Evolutionary conservation across 2,113 vertebrate species (phyloP), one percentile per base, ranked within the genome.

Genomic region (Clupea harengus): DNA sequence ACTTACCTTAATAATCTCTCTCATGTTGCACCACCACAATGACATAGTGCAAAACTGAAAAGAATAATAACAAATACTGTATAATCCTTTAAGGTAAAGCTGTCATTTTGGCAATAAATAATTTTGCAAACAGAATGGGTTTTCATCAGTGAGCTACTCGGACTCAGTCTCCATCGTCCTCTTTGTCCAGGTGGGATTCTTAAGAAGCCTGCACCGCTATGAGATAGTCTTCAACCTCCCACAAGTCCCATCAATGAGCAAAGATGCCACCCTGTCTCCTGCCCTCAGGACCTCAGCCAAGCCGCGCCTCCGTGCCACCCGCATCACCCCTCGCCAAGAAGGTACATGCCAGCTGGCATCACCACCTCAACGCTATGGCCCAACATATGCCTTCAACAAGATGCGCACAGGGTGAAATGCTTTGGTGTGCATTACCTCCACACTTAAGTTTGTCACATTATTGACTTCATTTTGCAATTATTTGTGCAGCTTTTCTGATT

Each of bases 171-270:
- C 20, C 4, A 6, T 60, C 20, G 54, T 17, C 17, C 17, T 72
- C 4, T 90, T 0, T 81, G 18, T 89, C 9, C 22, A 94, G 94
- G 93, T 87, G 3, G 94, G 94, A 49, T 94, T 94, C 88, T 86
- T 94, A 82, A 94, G 92, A 91, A 92, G 91, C 86, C 92, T 93
- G 86, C 92, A 94, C 88, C 89, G 89, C 78, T 94, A 94, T 83
- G 91, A 94, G 91, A 91, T 94, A 1, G 6, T 91, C 81, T 94
- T 94, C 88, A 91, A 86, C 6, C 72, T 94, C 60, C 92, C 90
- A 4, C 92, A 94, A 45, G 85, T 92, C 10, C 91, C 90, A 44
- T 88, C 89, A 7, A n/a, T 93, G 85, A 92, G 93, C 8, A 94
- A 92, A 89, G 93, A 94, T 78, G 78, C 86, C 64, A 17, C 89